A percentile compares a stretch with the other conserved stretches of the same genome.
These are phyloP conservation scores for Luperina nickerlii DNA, from an alignment of 2,888 invertebrate species.

Conservation along the genomic window DNA sequence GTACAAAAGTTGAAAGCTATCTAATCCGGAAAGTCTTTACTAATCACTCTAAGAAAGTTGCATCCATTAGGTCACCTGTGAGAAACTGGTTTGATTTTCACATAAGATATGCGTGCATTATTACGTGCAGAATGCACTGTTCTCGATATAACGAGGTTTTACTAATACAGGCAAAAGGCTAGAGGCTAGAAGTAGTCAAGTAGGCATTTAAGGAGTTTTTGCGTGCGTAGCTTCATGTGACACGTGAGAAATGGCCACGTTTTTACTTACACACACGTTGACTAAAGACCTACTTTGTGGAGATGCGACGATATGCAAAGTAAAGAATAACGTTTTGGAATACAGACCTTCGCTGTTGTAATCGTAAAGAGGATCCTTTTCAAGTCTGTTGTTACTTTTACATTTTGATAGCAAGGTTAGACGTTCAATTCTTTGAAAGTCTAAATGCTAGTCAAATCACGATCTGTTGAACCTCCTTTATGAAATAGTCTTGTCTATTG, in stretches of 20 bases:
- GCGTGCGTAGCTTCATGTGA: slow-evolving; percentile 38
- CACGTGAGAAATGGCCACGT: slow-evolving; percentile 51
- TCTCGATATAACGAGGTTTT: slow-evolving; percentile 18
- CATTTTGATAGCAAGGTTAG: slow-evolving; percentile 49
- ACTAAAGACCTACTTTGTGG: slow-evolving; percentile 49
- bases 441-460: slow-evolving; percentile 32
- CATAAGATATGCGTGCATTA: slow-evolving; percentile 51
- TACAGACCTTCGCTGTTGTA: slow-evolving; percentile 43
- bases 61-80: slow-evolving; percentile 46
- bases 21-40: slow-evolving; percentile 34
- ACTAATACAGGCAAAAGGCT: slow-evolving; percentile 25
- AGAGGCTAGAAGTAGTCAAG: slow-evolving; percentile 14
- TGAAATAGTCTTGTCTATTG: slow-evolving; percentile 16
- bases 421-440: slow-evolving; percentile 39
- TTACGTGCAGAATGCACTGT: slow-evolving; percentile 40
- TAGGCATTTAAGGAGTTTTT: slow-evolving; percentile 45
- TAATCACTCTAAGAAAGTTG: slow-evolving; percentile 52
- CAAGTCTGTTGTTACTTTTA: slow-evolving; percentile 49
- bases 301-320: slow-evolving; percentile 55
- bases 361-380: slow-evolving; percentile 41
- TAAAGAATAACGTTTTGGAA: slow-evolving; percentile 30
- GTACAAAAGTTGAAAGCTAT: slow-evolving; percentile 35
- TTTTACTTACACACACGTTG: slow-evolving; percentile 30
- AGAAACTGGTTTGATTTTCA: slow-evolving; percentile 56
- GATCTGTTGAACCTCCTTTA: slow-evolving; percentile 31